Base-by-base conservation (phyloP, 2,888 invertebrate species). In the Eilema depressum region DNA sequence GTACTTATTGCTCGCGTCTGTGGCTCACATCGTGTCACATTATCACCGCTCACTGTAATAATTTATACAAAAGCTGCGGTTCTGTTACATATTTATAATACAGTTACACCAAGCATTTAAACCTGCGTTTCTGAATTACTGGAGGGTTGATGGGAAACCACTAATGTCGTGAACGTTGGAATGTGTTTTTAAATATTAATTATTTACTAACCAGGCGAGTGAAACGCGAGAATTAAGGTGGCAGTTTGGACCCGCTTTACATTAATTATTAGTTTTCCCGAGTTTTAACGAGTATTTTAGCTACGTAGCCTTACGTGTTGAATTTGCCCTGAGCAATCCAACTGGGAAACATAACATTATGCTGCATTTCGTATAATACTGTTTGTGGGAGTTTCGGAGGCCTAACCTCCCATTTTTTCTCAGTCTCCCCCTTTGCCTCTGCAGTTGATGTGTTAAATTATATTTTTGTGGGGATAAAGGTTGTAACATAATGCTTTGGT, bases 101-200 rank as follows among this genome's bases (percentile, higher is more conserved):
- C 8, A 33, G 4, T 11, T n/a, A 33, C 61, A 30, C n/a, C n/a
- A 12, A 12, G 12, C 5, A 28, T 33, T 33, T 30, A 28, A n/a
- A 30, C 30, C 61, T 7, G 26, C 26, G 10, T 33, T 62, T 14
- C n/a, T 33, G 62, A 62, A 62, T 33, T 30, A 23, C 30, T 20
- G 11, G 14, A 7, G 23, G 25, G 56, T 68, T 61, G 33, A 26
- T 63, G 53, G 23, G 14, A 28, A 62, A 63, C 63, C 63, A 41
- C 63, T 62, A 63, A 57, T 68, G 63, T 63, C 53, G 62, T 68
- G 41, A n/a, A 14, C 33, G 47, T 47, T 30, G 37, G 59, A 68
- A 68, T 63, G 63, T 59, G 57, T 61, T 63, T 63, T 59, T 37
- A 62, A 57, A 26, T 63, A 59, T 68, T 63, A 63, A 68, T 63